Base-by-base conservation (phyloP, 37 sponge, comb jelly and placozoan genomes). In the Halichondria panicea region DNA sequence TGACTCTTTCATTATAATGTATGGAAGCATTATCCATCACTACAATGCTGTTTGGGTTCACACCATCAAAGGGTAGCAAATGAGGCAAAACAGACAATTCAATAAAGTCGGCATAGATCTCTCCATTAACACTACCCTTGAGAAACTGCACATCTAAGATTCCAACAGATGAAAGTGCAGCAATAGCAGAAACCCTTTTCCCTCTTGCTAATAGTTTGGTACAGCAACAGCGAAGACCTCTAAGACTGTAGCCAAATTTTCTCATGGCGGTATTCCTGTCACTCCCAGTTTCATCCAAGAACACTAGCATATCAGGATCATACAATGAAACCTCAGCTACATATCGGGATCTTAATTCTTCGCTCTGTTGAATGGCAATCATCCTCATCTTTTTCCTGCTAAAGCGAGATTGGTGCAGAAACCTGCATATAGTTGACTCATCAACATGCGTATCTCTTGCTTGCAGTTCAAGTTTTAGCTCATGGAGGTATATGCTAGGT, bases 251-350 rank as follows among this genome's bases (percentile, higher is more conserved):
- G 18, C 76, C 76, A 75, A 62, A 75, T 48, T 61, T 75, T 30
- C 76, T 59, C 48, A 75, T 62, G 46, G 63, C 46, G 32, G 59
- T 48, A 42, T 32, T 59, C 11, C 76, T 36, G 48, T 61, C 32
- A 30, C 76, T 43, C 3, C 77, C 77, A 27, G 79, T 78, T 39
- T 78, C 79, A 67, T 78, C 79, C 7, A 78, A 5, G 31, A 78
- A 78, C 24, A 78, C 64, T 22, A 79, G 22, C 70, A 79, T 79
- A 32, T 70, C 46, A 4, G 55, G 45, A 22, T 34, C 27, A 33
- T 75, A 75, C 27, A 43, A 19, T 11, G 30, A 28, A 5, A 75
- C 63, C 30, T 75, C 76, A 24, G 46, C 32, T 27, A 61, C 19
- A 27, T 43, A 75, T 40, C 48, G 9, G 15, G 76, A 56, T 38